phyloP scores from a whole-genome alignment of 1,140 invertebrate species.

The Atopsyche davidsoni region DNA sequence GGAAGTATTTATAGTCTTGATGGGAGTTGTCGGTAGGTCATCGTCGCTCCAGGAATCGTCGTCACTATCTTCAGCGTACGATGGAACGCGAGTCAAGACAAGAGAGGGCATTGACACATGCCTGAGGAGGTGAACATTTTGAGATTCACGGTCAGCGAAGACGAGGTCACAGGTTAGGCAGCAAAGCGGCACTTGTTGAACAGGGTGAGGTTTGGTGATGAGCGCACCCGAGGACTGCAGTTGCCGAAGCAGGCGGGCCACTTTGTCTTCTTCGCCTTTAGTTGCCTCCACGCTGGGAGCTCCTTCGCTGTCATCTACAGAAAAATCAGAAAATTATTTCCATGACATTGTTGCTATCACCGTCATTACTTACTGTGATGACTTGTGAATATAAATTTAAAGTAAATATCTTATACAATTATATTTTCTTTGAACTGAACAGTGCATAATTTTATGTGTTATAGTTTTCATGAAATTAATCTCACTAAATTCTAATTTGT shows the following conservation, averaged over 20 bases:
- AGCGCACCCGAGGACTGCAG: conserved; percentile 20
- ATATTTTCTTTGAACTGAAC: not conserved
- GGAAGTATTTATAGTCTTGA: not conserved
- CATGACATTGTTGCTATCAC: too few species aligned
- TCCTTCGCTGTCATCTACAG: not conserved
- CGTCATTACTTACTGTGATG: not conserved
- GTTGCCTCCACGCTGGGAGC: not conserved
- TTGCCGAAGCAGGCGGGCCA: conserved; percentile 14
- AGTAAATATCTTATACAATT: conserved; percentile 1
- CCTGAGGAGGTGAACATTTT: conserved; percentile 13
- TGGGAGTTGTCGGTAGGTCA: not conserved
- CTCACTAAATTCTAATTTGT: not conserved
- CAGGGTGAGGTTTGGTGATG: conserved; percentile 5
- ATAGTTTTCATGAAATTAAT: too few species aligned
- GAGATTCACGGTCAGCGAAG: conserved; percentile 5
- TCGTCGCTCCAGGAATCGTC: conserved; percentile 14
- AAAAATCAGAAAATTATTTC: not conserved
- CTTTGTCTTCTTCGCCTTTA: not conserved
- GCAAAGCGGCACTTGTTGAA: not conserved
- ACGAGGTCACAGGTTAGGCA: conserved; percentile 14
- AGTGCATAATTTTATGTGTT: too few species aligned
- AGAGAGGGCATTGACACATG: conserved; percentile 20
- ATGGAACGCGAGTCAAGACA: conserved; percentile 11
- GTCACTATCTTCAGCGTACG: conserved; percentile 23
- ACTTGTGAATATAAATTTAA: not conserved